phyloP scores from a whole-genome alignment of 2,797 vertebrate genomes.

The Scleropages formosus region DNA sequence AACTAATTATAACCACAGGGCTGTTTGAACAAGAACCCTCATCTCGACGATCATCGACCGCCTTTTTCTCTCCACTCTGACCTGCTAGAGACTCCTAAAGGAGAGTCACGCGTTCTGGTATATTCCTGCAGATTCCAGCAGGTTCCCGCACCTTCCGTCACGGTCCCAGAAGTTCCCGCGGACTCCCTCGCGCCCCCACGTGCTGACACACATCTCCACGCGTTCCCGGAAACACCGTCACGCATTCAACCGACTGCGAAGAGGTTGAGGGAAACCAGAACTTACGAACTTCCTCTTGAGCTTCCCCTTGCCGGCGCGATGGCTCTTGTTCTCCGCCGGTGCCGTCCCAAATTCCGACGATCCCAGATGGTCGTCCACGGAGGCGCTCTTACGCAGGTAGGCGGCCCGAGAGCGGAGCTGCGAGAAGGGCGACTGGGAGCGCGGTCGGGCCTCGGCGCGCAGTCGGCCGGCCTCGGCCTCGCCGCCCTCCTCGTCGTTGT shows the following conservation, averaged over 20 bases:
- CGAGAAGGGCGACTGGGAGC: constrained; percentile 75
- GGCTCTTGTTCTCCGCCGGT: constrained; percentile 45
- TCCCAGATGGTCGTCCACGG: constrained; percentile 81
- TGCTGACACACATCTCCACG: too few relatives aligned
- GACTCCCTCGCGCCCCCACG: too few relatives aligned
- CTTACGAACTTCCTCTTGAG: constrained; percentile 90
- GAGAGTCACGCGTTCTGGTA: too few relatives aligned
- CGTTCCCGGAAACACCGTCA: too few relatives aligned
- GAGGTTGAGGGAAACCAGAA: constrained; percentile 38
- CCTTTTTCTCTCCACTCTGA: too few relatives aligned
- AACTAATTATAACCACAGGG: background rate
- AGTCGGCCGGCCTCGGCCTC: constrained; percentile 49
- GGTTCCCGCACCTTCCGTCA: too few relatives aligned
- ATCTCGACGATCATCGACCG: too few relatives aligned
- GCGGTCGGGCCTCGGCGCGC: constrained; percentile 50
- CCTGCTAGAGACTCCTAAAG: too few relatives aligned
- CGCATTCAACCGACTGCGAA: constrained; percentile 6
- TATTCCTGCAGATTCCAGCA: too few relatives aligned
- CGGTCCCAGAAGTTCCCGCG: too few relatives aligned
- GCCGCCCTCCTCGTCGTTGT: constrained; percentile 62
- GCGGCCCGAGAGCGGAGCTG: constrained; percentile 73
- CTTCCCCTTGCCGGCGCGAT: constrained; percentile 67
- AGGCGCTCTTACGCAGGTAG: constrained; percentile 85
- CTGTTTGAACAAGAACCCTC: too few relatives aligned
- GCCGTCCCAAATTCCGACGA: constrained; percentile 59